Evolutionary conservation across 2,113 vertebrate genomes (phyloP).

Genomic region (Lathamus discolor): DNA sequence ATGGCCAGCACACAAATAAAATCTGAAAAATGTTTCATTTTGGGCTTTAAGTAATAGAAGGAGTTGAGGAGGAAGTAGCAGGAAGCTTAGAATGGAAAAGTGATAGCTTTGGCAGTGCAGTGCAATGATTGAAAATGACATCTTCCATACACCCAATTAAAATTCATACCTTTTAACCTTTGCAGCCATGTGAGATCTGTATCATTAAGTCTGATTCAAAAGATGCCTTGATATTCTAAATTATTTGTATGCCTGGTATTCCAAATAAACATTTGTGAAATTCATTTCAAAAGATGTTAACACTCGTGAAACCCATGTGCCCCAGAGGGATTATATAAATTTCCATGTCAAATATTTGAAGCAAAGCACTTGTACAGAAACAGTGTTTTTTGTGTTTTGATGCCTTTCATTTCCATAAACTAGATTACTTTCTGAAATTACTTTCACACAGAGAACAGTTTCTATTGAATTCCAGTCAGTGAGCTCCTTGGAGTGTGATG

Average conservation of each 20-base stretch:
- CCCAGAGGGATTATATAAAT: constrained; percentile 87
- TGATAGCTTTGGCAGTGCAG: constrained; percentile 25
- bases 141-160: constrained; percentile 66
- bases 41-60: constrained; percentile 42
- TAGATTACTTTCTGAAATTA: constrained; percentile 89
- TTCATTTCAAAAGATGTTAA: constrained; percentile 86
- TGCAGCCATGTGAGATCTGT: constrained; percentile 65
- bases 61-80: neutral
- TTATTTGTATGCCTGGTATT: constrained; percentile 79
- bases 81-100: constrained; percentile 38
- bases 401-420: constrained; percentile 88
- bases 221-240: constrained; percentile 79
- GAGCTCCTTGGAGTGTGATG: constrained; percentile 83
- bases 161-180: constrained; percentile 77
- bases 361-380: constrained; percentile 83
- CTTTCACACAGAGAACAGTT: constrained; percentile 85
- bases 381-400: constrained; percentile 85
- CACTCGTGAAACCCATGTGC: constrained; percentile 80
- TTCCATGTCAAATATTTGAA: constrained; percentile 89
- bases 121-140: constrained; percentile 47
- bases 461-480: constrained; percentile 85
- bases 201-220: constrained; percentile 75
- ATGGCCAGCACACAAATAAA: constrained; percentile 53
- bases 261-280: constrained; percentile 87
- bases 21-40: constrained; percentile 60